Percentiles rank a stretch among this genome's conserved stretches.
Conservation (phyloP, 1,140 invertebrate genomes). For the Polypedilum vanderplanki region DNA sequence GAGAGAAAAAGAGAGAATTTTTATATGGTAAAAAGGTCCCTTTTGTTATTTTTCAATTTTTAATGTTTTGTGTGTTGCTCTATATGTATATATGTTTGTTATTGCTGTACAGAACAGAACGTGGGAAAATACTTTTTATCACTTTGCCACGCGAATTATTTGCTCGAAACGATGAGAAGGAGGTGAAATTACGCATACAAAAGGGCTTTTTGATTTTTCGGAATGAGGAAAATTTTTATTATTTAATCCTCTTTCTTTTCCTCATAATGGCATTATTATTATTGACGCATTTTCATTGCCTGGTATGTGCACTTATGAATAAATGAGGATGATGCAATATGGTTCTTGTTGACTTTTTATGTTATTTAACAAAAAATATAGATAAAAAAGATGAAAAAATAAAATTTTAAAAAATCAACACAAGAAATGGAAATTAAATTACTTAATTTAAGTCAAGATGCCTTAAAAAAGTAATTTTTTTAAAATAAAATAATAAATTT, state of each 20-base stretch:
- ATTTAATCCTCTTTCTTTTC: neutral
- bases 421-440: no score
- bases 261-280: neutral
- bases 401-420: no score
- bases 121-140: conserved; percentile 12
- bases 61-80: neutral
- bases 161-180: neutral
- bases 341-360: neutral
- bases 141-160: conserved; percentile 15
- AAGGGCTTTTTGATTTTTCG: conserved; percentile 1
- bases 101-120: neutral
- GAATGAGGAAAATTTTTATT: neutral
- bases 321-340: neutral
- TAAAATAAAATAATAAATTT: no score
- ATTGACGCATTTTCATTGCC: neutral
- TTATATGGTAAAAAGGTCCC: conserved; percentile 8
- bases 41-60: conserved; percentile 22
- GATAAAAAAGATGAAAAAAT: no score
- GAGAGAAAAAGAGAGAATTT: neutral
- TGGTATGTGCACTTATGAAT: no score
- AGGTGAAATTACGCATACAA: neutral
- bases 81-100: neutral
- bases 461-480: no score
- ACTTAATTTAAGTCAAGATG: no score
- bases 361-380: no score